Percentiles rank a stretch among this genome's conserved stretches.
These are phyloP conservation scores for Drosophila seguyi DNA, from an alignment of 1,140 invertebrate genomes.

Conservation along the genomic window DNA sequence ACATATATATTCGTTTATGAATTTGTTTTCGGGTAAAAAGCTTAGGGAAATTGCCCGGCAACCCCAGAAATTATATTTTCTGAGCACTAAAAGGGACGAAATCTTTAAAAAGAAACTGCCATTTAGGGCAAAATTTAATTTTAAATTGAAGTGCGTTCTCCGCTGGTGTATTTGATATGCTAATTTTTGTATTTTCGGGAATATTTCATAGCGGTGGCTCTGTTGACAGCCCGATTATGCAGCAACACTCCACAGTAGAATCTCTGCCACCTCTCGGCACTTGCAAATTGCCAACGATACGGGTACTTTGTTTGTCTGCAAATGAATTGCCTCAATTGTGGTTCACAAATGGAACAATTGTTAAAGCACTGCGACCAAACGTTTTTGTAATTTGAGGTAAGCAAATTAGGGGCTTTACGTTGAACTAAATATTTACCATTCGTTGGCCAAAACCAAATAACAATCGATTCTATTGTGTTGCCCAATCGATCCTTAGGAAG, in stretches of 20 bases:
- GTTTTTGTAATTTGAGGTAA: not conserved
- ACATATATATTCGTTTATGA: slow-evolving; percentile 61
- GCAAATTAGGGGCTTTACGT: slow-evolving; percentile 2
- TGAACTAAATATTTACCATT: not conserved
- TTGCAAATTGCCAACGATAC: slow-evolving; percentile 23
- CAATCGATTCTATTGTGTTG: not conserved
- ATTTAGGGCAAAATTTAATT: slow-evolving; percentile 19
- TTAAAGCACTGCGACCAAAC: not conserved
- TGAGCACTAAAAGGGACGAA: not conserved
- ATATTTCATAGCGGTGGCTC: slow-evolving; percentile 2
- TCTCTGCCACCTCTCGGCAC: slow-evolving; percentile 9
- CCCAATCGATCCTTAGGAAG: not conserved
- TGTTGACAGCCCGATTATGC: slow-evolving; percentile 32
- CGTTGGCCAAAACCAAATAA: not conserved
- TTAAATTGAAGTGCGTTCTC: not conserved
- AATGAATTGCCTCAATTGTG: slow-evolving; percentile 15
- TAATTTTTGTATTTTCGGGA: slow-evolving; percentile 24
- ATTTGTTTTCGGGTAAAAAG: slow-evolving; percentile 45
- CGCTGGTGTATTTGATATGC: slow-evolving; percentile 25
- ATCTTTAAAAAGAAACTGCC: slow-evolving; percentile 12
- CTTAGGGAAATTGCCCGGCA: slow-evolving; percentile 37
- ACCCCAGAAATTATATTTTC: slow-evolving; percentile 25
- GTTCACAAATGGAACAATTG: slow-evolving; percentile 10
- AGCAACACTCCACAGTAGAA: slow-evolving; percentile 5
- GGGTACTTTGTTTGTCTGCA: slow-evolving; percentile 16